A percentile compares a stretch with the other conserved stretches of the same genome.
These are phyloP conservation scores for Nanger granti DNA, from an alignment of 2,113 vertebrate genomes.

Conservation along the genomic window DNA sequence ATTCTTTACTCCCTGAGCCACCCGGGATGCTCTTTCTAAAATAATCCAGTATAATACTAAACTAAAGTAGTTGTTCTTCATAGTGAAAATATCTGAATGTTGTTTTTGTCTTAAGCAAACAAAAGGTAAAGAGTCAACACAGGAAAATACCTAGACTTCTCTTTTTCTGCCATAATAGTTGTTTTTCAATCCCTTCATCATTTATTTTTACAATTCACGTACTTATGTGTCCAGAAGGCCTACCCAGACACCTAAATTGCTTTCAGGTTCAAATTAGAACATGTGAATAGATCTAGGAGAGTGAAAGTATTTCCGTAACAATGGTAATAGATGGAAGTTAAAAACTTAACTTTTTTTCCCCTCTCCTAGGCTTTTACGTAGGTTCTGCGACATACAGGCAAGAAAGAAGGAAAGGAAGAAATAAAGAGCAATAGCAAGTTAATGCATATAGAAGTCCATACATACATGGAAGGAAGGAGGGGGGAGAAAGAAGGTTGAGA, in stretches of 20 bases:
- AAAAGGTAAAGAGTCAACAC: background rate
- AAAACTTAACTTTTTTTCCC: background rate
- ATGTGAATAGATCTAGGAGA: background rate
- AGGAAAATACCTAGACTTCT: background rate
- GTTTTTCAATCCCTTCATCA: background rate
- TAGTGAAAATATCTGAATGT: background rate
- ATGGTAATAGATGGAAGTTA: background rate
- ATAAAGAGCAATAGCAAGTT: background rate
- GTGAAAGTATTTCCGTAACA: background rate
- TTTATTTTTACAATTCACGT: background rate
- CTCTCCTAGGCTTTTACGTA: background rate
- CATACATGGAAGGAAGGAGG: background rate
- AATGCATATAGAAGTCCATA: background rate
- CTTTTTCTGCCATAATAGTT: background rate
- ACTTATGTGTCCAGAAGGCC: background rate
- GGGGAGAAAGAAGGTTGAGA: background rate
- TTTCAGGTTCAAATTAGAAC: background rate
- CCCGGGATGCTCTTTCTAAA: background rate
- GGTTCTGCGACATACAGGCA: background rate
- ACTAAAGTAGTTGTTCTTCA: background rate
- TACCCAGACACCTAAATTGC: background rate
- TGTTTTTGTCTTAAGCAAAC: background rate
- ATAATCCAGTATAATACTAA: background rate
- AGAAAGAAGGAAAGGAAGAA: background rate
- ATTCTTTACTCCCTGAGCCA: background rate